A percentile compares a stretch with the other conserved stretches of the same genome.
These are phyloP conservation scores for Gallinago stenura DNA, from an alignment of 2,797 vertebrate species.

Conservation along the genomic window DNA sequence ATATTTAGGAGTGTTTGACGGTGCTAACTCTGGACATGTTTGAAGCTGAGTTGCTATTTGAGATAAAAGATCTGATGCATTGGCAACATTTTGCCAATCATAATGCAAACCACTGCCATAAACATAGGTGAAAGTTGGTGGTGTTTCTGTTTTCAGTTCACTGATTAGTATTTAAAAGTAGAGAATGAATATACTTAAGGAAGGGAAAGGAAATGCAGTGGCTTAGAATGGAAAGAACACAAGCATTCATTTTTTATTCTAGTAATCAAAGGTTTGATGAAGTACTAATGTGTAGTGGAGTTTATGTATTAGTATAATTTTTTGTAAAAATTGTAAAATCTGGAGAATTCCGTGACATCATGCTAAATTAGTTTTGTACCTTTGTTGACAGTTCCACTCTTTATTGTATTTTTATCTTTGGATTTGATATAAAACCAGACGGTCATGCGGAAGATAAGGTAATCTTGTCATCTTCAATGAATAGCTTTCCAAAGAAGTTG, in stretches of 20 bases:
- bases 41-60: background rate
- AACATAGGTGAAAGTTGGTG: background rate
- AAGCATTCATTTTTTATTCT: background rate
- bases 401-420: background rate
- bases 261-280: background rate
- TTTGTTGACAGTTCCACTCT: background rate
- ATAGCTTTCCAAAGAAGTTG: background rate
- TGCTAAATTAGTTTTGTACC: background rate
- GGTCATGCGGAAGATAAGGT: background rate
- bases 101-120: background rate
- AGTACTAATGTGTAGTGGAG: background rate
- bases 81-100: background rate
- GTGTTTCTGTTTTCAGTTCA: background rate
- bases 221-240: background rate
- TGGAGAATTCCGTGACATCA: background rate
- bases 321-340: background rate
- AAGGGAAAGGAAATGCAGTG: background rate
- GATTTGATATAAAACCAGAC: background rate
- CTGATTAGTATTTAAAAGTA: background rate
- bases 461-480: background rate
- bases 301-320: background rate
- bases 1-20: background rate
- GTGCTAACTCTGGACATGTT: background rate
- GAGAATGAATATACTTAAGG: background rate
- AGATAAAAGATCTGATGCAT: background rate